Percentiles rank a stretch among this genome's conserved stretches.
Evolutionary conservation across 2,113 vertebrate species (phyloP).

Genomic region (Galemys pyrenaicus): DNA sequence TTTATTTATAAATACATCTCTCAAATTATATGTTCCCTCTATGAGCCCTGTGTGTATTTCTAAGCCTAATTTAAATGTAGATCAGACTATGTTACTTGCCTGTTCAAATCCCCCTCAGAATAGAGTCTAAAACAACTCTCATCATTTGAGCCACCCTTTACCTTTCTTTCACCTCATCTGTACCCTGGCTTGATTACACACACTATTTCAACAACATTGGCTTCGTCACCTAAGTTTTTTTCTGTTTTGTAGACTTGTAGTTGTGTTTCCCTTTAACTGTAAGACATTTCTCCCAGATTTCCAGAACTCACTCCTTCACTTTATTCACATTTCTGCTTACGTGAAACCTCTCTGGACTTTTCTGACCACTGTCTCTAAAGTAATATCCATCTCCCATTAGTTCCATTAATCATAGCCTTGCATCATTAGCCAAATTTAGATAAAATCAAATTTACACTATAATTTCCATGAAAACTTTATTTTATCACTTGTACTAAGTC

Average conservation of each 20-base stretch:
- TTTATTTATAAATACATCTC: background rate
- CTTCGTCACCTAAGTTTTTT: background rate
- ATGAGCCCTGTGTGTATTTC: background rate
- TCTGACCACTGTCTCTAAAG: background rate
- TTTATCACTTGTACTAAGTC: no score
- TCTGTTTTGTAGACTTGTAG: background rate
- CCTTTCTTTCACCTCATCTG: background rate
- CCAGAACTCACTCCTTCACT: background rate
- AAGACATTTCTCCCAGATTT: background rate
- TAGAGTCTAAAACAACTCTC: background rate
- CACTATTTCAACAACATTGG: background rate
- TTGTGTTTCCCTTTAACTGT: background rate
- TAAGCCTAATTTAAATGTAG: slow-evolving; percentile 29
- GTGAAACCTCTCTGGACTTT: background rate
- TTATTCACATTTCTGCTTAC: background rate
- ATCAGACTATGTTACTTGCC: background rate
- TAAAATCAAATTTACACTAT: background rate
- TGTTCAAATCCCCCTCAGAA: background rate
- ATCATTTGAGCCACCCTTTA: background rate
- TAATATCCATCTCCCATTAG: background rate
- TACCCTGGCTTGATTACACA: background rate
- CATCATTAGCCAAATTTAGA: background rate
- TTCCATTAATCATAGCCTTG: background rate
- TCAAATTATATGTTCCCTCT: background rate
- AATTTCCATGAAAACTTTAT: background rate